Evolutionary conservation across 2,888 invertebrate genomes (phyloP).

Genomic region (Cerastis rubricosa): DNA sequence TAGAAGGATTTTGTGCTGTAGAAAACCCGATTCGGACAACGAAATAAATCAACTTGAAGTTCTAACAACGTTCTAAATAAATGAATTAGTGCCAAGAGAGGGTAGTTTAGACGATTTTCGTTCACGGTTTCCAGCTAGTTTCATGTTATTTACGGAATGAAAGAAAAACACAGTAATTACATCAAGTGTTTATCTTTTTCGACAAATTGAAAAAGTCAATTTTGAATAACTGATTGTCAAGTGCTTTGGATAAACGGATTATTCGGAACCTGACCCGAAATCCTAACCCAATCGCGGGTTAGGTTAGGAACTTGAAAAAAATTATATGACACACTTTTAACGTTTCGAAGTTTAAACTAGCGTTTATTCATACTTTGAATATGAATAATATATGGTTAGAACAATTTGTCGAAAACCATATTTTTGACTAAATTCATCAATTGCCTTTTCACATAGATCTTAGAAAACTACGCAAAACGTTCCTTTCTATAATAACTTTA

Average conservation of each 20-base stretch:
- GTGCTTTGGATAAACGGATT: not conserved
- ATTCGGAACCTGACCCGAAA: too few relatives aligned
- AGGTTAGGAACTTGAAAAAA: too few relatives aligned
- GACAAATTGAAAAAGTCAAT: conserved; percentile 18
- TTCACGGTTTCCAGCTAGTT: conserved; percentile 28
- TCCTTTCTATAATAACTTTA: not conserved
- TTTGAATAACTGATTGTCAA: not conserved
- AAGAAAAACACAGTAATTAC: conserved; percentile 25
- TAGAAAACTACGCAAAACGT: not conserved
- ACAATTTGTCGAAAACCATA: not conserved
- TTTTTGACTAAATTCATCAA: not conserved
- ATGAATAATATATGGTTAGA: not conserved
- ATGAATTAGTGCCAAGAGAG: conserved; percentile 42
- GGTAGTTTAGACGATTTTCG: conserved; percentile 37
- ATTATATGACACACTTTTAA: not conserved
- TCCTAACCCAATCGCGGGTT: too few relatives aligned
- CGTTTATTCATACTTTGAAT: not conserved
- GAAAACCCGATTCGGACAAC: conserved; percentile 30
- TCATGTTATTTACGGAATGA: conserved; percentile 43
- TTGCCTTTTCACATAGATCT: not conserved
- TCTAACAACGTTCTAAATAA: conserved; percentile 54
- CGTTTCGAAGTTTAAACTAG: not conserved
- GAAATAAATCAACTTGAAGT: conserved; percentile 50
- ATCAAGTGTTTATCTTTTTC: conserved; percentile 12
- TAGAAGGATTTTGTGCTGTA: conserved; percentile 17